These are phyloP conservation scores for Sitta carolinensis DNA, from an alignment of 2,797 vertebrate species.

Conservation along the genomic window DNA sequence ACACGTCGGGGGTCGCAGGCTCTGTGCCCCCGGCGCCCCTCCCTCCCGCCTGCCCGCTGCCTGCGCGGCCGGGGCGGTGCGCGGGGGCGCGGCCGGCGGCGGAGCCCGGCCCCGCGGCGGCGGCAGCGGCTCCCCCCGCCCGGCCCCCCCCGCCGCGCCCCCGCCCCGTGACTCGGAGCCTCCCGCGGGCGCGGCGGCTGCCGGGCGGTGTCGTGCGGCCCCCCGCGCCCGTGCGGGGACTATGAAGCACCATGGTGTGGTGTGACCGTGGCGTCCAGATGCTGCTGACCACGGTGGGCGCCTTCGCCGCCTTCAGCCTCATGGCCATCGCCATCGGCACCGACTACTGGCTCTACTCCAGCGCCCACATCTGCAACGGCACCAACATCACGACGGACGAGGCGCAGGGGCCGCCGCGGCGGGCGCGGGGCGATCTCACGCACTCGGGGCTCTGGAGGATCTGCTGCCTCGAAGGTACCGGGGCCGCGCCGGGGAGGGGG, in stretches of 20 bases:
- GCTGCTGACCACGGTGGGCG: conserved; percentile 88
- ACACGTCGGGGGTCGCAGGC: neutral
- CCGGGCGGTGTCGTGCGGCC: conserved; percentile 48
- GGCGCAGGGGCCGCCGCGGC: conserved; percentile 78
- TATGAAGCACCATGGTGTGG: conserved; percentile 93
- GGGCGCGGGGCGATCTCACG: conserved; percentile 56
- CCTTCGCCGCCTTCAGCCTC: conserved; percentile 93
- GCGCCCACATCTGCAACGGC: conserved; percentile 91
- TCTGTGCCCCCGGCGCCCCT: neutral
- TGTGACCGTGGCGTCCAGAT: conserved; percentile 93
- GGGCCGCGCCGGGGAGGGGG: neutral
- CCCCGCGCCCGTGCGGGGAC: conserved; percentile 70
- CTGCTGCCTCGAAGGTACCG: conserved; percentile 86
- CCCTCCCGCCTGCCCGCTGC: neutral
- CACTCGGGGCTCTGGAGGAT: conserved; percentile 90
- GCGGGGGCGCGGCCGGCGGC: neutral
- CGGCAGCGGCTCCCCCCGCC: neutral
- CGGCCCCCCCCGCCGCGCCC: neutral
- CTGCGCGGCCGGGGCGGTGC: neutral
- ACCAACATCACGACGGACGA: conserved; percentile 84
- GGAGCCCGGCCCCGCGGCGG: conserved; percentile 6
- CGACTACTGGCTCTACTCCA: conserved; percentile 96
- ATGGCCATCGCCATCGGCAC: conserved; percentile 97
- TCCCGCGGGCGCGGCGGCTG: conserved; percentile 50
- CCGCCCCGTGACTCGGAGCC: conserved; percentile 30